Evolutionary conservation across 1,140 invertebrate genomes (phyloP).

Genomic region (Gryllus bimaculatus): DNA sequence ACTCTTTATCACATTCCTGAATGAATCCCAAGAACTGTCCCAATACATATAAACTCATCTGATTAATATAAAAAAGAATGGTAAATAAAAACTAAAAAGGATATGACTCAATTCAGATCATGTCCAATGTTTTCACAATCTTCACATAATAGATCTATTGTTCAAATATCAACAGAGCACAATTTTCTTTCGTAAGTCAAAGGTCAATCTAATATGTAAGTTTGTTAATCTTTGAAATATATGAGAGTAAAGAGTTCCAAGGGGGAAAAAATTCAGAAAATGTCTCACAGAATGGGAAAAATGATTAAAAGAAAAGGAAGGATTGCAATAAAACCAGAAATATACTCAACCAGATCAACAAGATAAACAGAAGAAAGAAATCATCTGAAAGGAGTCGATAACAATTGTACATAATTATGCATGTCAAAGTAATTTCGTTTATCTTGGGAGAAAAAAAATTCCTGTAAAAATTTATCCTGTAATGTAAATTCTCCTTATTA

Average conservation of each 20-base stretch:
- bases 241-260: background rate
- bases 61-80: background rate
- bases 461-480: too few species aligned
- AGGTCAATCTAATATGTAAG: too few species aligned
- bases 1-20: too few species aligned
- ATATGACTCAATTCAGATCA: background rate
- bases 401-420: too few species aligned
- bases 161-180: background rate
- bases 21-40: background rate
- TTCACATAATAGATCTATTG: background rate
- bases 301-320: background rate
- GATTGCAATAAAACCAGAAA: background rate
- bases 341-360: background rate
- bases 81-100: background rate
- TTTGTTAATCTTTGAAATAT: background rate
- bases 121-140: background rate
- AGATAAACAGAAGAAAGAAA: too few species aligned
- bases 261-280: background rate
- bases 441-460: too few species aligned
- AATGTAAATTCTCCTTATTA: too few species aligned
- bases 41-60: background rate
- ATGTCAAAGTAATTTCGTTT: too few species aligned
- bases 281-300: background rate
- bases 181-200: too few species aligned
- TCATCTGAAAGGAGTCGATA: too few species aligned